Base-by-base conservation (phyloP, 2,888 invertebrate genomes). In the Dioctria linearis region DNA sequence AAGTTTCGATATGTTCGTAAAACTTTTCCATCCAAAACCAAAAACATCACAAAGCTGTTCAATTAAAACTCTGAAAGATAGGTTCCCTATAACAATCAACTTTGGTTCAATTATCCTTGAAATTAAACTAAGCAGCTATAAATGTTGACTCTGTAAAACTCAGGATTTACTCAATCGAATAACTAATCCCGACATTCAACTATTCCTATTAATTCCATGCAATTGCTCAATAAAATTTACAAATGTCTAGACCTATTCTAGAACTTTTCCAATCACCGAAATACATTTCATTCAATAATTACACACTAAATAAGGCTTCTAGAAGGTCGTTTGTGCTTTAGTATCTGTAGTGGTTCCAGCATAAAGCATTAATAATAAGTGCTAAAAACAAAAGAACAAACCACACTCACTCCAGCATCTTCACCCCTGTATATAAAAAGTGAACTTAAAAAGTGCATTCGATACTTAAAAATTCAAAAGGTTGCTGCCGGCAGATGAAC, bases 181-280 rank as follows among this genome's bases (percentile, higher is more conserved):
- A 69, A 69, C 69, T 25, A 54, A 71, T 51, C 71, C n/a, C 71
- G 54, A 8, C 54, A 51, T n/a, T 40, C 40, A 71, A 71, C 71
- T 71, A 71, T 71, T 71, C 51, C 54, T 71, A 71, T 71, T 71
- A 71, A 71, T 71, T 71, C 54, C 71, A 51, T 71, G 40, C 54
- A 54, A 71, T 71, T 71, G 71, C 40, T 40, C 71, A 3, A 25
- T n/a, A 40, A 39, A 51, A n/a, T 54, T 71, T 39, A 43, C 71
- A 54, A 71, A 71, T 71, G 71, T 54, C 71, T 71, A 51, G 51
- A 71, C 71, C 71, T 57, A 54, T 71, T 71, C 37, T 25, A 25
- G n/a, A 54, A 71, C 49, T 71, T 54, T 5, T n/a, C 65, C 65
- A 37, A 37, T 40, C 65, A 8, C n/a, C 65, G 6, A 39, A 65